Percentiles rank a stretch among this genome's conserved stretches.
phyloP scores from a whole-genome alignment of 2,113 vertebrate genomes.

The Cebidichthys violaceus region DNA sequence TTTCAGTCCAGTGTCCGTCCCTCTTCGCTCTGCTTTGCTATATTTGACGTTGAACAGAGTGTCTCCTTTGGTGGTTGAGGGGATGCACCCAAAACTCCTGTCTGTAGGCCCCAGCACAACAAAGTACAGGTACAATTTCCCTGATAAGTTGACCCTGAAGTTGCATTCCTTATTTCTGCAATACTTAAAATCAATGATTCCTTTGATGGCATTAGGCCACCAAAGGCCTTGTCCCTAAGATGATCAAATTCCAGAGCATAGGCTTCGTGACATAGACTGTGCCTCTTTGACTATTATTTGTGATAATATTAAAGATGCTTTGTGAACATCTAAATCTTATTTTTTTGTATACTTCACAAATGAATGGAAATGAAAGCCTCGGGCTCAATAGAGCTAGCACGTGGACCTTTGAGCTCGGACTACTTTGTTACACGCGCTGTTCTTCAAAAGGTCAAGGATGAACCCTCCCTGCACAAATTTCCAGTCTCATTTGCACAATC shows the following conservation, averaged over 20 bases:
- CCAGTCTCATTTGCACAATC: slow-evolving; percentile 12
- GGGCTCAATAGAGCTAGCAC: not conserved
- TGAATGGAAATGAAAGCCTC: not conserved
- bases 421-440: not conserved
- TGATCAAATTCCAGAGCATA: not conserved
- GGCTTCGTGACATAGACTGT: not conserved
- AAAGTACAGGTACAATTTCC: too few species aligned
- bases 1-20: too few species aligned
- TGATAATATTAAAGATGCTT: not conserved
- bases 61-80: not conserved
- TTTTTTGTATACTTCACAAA: not conserved
- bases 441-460: slow-evolving; percentile 5
- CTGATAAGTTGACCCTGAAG: not conserved
- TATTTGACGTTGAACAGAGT: not conserved
- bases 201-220: not conserved
- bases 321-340: not conserved
- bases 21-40: too few species aligned
- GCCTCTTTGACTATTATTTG: not conserved
- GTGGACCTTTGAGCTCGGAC: not conserved
- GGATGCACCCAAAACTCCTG: not conserved
- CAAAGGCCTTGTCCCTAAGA: not conserved
- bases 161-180: not conserved
- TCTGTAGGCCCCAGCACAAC: too few species aligned
- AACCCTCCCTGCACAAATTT: not conserved
- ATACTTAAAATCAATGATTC: not conserved